A percentile compares a stretch with the other conserved stretches of the same genome.
These are phyloP conservation scores for Capromys pilorides DNA, from an alignment of 2,797 vertebrate genomes.

Conservation along the genomic window DNA sequence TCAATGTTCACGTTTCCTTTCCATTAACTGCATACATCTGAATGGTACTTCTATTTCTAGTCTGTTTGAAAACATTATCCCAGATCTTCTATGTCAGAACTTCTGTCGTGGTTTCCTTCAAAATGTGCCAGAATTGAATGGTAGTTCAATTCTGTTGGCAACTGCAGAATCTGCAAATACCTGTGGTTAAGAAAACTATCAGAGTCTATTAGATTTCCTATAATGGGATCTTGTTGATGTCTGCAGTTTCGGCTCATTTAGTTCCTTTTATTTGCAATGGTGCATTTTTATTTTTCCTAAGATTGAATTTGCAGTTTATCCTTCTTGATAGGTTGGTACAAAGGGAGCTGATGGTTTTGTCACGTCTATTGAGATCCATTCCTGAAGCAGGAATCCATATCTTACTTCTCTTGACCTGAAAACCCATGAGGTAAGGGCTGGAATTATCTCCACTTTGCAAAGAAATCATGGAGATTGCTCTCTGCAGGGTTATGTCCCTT, in stretches of 20 bases:
- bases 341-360: background rate
- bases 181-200: slow-evolving; percentile 38
- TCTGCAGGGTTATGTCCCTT: background rate
- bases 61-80: background rate
- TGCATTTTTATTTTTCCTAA: background rate
- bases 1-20: background rate
- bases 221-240: background rate
- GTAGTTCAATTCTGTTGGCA: background rate
- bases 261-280: background rate
- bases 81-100: slow-evolving; percentile 1
- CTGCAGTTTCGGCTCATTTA: background rate
- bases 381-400: background rate
- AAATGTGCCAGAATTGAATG: background rate
- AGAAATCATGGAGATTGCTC: background rate
- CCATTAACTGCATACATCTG: background rate
- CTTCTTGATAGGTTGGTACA: background rate
- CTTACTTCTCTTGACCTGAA: background rate
- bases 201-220: background rate
- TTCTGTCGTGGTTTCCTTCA: background rate
- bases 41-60: background rate
- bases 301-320: background rate
- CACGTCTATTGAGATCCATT: background rate
- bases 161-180: slow-evolving; percentile 8
- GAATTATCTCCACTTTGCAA: slow-evolving; percentile 13
- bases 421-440: background rate